Evolutionary conservation across 2,888 invertebrate genomes (phyloP), one percentile per base, ranked within the genome.

Genomic region (Psylliodes chrysocephalus): DNA sequence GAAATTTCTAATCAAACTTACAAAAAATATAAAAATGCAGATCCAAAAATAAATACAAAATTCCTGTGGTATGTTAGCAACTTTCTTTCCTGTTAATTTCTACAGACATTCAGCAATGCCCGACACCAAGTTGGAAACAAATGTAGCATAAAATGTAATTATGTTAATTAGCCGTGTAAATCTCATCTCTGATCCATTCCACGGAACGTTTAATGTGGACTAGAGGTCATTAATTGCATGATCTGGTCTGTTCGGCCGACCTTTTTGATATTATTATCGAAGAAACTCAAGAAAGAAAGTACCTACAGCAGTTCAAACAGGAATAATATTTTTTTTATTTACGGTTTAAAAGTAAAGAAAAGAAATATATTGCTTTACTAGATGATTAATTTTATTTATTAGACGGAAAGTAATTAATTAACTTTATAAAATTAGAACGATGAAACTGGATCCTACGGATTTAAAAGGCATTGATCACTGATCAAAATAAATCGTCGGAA

Each of bases 171-270:
- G 65, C 61, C 61, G 65, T 65, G 65, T 51, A 61, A 61, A 65
- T 55, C 61, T 64, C 54, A 64, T 64, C 59, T 54, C 59, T 54
- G 53, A 54, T 60, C 47, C 46, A 54, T 63, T 66, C 66, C 66
- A 52, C 59, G 55, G 49, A 56, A 53, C 60, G 59, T 66, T 66
- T 60, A 59, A 66, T 63, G 59, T 63, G 52, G 53, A 63, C 46
- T 60, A 62, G 54, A 62, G 62, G 60, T 63, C 62, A 66, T 66
- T 63, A 66, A 66, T 66, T 66, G 60, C 63, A 51, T 66, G 66
- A 66, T 66, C 55, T 38, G 49, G 47, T 35, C 35, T 55, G 61
- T 51, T 59, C 59, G 44, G 42, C 40, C 60, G 59, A 62, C 59
- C 59, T 62, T 59, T 65, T 61, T 49, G 54, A 55, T 55, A 66